These are phyloP conservation scores for Pteropus rufus DNA, from an alignment of 2,797 vertebrate genomes.

Conservation along the genomic window DNA sequence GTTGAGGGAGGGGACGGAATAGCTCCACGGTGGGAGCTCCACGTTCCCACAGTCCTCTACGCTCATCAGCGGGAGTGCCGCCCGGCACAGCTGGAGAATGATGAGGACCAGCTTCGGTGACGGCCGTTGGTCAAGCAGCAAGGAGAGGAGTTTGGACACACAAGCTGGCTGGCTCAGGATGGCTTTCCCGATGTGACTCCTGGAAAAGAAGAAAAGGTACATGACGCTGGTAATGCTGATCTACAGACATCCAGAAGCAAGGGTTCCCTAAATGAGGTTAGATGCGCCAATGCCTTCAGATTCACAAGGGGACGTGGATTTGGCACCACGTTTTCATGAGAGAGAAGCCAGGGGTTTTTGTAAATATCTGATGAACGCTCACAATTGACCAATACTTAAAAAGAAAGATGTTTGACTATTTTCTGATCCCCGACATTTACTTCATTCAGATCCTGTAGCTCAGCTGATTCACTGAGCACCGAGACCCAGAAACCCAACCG, in stretches of 20 bases:
- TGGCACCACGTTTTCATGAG: not conserved
- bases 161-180: constrained; percentile 99
- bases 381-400: not conserved
- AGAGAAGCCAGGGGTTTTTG: not conserved
- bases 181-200: constrained; percentile 98
- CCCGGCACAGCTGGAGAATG: constrained; percentile 96
- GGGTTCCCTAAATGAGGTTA: not conserved
- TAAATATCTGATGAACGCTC: not conserved
- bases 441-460: not conserved
- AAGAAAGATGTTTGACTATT: not conserved
- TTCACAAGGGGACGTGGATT: not conserved
- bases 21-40: constrained; percentile 97
- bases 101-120: constrained; percentile 99
- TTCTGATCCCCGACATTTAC: not conserved
- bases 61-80: constrained; percentile 97
- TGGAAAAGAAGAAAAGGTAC: constrained; percentile 68
- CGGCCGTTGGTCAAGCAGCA: constrained; percentile 96
- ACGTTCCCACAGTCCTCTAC: constrained; percentile 98
- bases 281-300: not conserved
- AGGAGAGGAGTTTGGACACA: constrained; percentile 97
- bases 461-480: not conserved
- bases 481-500: not conserved
- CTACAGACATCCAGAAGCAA: not conserved
- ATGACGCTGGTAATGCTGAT: not conserved
- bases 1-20: constrained; percentile 93